These are phyloP conservation scores for Tychaedon coryphoeus DNA, from an alignment of 2,113 vertebrate genomes.

Conservation along the genomic window DNA sequence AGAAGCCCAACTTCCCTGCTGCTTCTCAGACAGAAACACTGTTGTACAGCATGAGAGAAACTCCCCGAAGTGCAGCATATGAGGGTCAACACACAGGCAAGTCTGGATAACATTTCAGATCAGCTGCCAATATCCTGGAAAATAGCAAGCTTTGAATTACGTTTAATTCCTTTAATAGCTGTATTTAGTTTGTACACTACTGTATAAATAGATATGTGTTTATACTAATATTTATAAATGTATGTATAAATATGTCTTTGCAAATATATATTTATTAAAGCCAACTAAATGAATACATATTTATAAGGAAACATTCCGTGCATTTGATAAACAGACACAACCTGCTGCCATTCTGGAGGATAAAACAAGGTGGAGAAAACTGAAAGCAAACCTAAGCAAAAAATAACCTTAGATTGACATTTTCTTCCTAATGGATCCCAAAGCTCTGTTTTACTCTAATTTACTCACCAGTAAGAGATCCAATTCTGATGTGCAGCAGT, in stretches of 20 bases:
- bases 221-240: constrained; percentile 46
- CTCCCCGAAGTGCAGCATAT: neutral
- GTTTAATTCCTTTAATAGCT: constrained; percentile 24
- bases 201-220: constrained; percentile 17
- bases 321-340: constrained; percentile 46
- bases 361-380: constrained; percentile 25
- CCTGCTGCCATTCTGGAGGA: constrained; percentile 3
- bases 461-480: neutral
- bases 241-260: neutral
- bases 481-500: neutral
- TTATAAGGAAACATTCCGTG: constrained; percentile 45
- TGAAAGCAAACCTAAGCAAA: constrained; percentile 18
- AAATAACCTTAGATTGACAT: constrained; percentile 47
- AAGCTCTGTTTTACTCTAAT: constrained; percentile 26
- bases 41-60: neutral
- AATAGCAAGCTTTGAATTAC: neutral
- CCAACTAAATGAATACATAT: constrained; percentile 34
- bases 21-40: constrained; percentile 11
- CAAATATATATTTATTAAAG: constrained; percentile 29
- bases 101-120: neutral
- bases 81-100: neutral
- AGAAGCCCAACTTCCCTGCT: constrained; percentile 17
- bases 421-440: constrained; percentile 21
- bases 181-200: neutral
- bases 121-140: neutral